Percentiles rank a stretch among this genome's conserved stretches.
phyloP scores from a whole-genome alignment of 2,888 invertebrate genomes.

The Meliscaeva auricollis region DNA sequence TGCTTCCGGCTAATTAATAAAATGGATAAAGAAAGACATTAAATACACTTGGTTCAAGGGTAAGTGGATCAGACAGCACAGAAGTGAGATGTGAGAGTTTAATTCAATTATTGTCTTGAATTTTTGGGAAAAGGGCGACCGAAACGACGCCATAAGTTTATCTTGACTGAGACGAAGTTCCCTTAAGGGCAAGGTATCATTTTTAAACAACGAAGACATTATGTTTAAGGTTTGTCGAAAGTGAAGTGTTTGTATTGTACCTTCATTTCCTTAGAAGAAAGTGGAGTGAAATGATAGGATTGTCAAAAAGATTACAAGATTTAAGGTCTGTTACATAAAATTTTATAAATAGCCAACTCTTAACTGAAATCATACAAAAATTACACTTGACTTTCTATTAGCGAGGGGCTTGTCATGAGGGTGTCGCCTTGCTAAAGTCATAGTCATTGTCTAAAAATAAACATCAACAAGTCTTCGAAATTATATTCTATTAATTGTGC shows the following conservation, averaged over 20 bases:
- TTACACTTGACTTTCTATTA: not conserved
- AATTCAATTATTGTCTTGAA: constrained; percentile 54
- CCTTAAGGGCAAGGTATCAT: not conserved
- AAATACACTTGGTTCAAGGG: constrained; percentile 44
- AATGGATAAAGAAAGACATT: constrained; percentile 7
- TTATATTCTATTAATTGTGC: constrained; percentile 47
- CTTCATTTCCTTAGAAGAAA: too few relatives aligned
- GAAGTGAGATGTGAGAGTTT: constrained; percentile 7
- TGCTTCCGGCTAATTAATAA: constrained; percentile 62
- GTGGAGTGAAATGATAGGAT: too few relatives aligned
- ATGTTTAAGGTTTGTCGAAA: not conserved
- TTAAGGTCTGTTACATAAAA: too few relatives aligned
- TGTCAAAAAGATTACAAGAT: too few relatives aligned
- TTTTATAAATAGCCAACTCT: too few relatives aligned
- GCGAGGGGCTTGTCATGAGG: constrained; percentile 40
- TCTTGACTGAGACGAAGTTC: not conserved
- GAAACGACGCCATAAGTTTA: not conserved
- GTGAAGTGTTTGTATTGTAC: not conserved
- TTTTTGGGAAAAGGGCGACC: constrained; percentile 11
- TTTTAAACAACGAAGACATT: not conserved
- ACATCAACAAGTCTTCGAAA: constrained; percentile 19
- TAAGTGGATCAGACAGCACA: constrained; percentile 49
- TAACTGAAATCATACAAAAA: not conserved
- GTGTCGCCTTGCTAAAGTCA: not conserved
- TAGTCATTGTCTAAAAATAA: constrained; percentile 55